Evolutionary conservation across 2,888 invertebrate genomes (phyloP), one percentile per base, ranked within the genome.

Genomic region (Tiphia femorata): DNA sequence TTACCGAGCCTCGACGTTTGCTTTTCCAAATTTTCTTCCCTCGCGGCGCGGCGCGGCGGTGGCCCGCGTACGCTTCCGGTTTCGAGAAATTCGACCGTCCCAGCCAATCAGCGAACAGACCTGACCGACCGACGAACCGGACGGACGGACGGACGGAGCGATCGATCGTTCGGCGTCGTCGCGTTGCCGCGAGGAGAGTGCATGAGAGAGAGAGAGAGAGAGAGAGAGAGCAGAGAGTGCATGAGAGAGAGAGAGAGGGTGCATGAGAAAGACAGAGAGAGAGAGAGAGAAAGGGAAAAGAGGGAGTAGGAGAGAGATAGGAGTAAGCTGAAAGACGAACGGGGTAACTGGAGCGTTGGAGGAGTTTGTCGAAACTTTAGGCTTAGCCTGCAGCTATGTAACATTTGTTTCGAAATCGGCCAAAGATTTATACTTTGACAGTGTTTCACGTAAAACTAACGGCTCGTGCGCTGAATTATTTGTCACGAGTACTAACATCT

Each of bases 131-230:
- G 46, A 30, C 49, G 35, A 52, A 47, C 53, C 44, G 51, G 60
- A 58, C 55, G 49, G 59, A 61, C 49, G 61, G 46, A 30, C 49
- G 35, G 56, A 47, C 53, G 40, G 51, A 50, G 35, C 49, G 50
- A 58, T 60, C 58, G 61, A 71, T 64, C 61, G 57, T 64, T 67
- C 54, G 51, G 56, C 61, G 53, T 67, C 67, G 62, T 35, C 58
- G 64, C 53, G 64, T 56, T 64, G 51, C 53, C 50, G n/a, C 42
- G 43, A 42, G 42, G 43, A 40, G 54, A 55, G 49, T n/a, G n/a
- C 46, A 27, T 19, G 19, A 35, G 42, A 54, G 60, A 37, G 17
- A 14, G 37, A 37, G 37, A 37, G 14, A 2, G 38, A 17, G 19
- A n/a, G n/a, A 42, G 43, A 50, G 55, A 38, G n/a, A 50, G 43